These are phyloP conservation scores for Pangasius djambal DNA, from an alignment of 2,797 vertebrate genomes.

Conservation along the genomic window DNA sequence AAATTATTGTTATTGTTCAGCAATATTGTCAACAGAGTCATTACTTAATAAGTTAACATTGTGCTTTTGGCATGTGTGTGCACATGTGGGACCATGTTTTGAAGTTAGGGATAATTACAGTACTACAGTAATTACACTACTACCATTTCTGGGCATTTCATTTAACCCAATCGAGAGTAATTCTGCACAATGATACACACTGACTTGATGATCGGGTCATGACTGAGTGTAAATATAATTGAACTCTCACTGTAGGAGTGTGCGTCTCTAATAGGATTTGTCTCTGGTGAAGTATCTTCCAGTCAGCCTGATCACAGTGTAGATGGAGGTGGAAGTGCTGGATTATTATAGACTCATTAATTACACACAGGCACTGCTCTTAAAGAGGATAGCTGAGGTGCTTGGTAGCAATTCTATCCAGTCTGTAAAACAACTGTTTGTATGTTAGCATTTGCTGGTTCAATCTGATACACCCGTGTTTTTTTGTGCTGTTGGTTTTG, in stretches of 20 bases:
- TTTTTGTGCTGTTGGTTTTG: constrained; percentile 23
- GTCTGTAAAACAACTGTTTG: not conserved
- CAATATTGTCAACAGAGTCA: not conserved
- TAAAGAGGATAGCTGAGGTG: not conserved
- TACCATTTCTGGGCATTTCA: not conserved
- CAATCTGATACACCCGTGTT: not conserved
- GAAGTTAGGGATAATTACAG: not conserved
- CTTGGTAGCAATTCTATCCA: not conserved
- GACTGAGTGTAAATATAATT: constrained; percentile 42
- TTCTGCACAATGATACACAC: no score
- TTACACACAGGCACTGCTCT: not conserved
- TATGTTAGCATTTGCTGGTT: not conserved
- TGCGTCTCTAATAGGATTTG: constrained; percentile 49
- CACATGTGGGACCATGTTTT: not conserved
- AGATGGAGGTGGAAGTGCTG: constrained; percentile 35
- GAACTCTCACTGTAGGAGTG: constrained; percentile 33
- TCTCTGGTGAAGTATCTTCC: constrained; percentile 37
- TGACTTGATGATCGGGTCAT: constrained; percentile 30
- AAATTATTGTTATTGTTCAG: not conserved
- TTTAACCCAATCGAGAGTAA: no score
- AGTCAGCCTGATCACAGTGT: constrained; percentile 39
- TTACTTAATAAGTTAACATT: not conserved
- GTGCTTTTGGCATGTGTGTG: not conserved
- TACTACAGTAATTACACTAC: not conserved
- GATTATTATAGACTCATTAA: constrained; percentile 25